Evolutionary conservation across 2,888 invertebrate species (phyloP).

Genomic region (Apamea monoglypha): DNA sequence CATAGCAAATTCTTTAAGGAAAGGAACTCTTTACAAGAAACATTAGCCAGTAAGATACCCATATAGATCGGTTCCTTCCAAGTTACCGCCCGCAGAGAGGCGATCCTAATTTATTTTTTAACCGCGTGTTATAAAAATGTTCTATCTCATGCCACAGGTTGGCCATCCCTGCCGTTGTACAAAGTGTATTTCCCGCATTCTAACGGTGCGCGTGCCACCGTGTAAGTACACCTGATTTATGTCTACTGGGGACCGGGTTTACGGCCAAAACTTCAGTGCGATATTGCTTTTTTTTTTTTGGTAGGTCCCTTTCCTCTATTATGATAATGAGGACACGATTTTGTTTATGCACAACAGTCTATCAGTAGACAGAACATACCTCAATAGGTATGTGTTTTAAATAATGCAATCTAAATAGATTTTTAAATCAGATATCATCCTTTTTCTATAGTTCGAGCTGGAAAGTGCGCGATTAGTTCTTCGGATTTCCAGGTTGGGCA

Average conservation of each 20-base stretch:
- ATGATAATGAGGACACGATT: conserved; percentile 6
- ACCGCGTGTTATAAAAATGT: background rate
- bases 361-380: background rate
- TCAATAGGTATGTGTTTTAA: background rate
- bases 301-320: background rate
- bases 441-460: background rate
- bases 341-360: background rate
- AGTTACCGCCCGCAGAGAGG: background rate
- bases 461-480: background rate
- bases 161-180: conserved; percentile 31
- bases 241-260: conserved; percentile 20
- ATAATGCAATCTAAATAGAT: background rate
- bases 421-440: background rate
- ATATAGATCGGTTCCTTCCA: background rate
- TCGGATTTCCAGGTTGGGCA: background rate
- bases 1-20: background rate
- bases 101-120: background rate
- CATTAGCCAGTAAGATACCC: background rate
- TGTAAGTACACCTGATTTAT: conserved; percentile 60
- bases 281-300: conserved; percentile 28
- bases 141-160: conserved; percentile 10
- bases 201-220: conserved; percentile 41
- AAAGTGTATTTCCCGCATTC: conserved; percentile 50
- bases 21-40: background rate
- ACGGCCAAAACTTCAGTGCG: conserved; percentile 15